Evolutionary conservation across 2,113 vertebrate species (phyloP).

Genomic region (Cairina moschata): DNA sequence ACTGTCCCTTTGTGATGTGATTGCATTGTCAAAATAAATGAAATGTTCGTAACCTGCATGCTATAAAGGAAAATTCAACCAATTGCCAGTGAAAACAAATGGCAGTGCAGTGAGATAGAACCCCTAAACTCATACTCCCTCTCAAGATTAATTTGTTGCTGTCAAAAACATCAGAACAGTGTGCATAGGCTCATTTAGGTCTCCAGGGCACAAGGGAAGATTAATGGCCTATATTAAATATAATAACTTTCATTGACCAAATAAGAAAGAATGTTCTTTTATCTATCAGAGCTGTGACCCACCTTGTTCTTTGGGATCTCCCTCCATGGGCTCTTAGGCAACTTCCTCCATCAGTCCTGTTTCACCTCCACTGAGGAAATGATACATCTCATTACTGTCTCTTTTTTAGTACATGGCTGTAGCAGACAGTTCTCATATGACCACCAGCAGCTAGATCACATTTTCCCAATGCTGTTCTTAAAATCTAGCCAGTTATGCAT

Average conservation of each 20-base stretch:
- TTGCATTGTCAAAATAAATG: neutral
- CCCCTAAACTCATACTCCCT: neutral
- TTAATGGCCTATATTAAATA: neutral
- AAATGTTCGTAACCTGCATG: neutral
- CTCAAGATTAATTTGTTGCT: slow-evolving; percentile 28
- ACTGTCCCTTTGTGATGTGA: neutral
- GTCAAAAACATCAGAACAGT: slow-evolving; percentile 23
- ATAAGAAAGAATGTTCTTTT: neutral
- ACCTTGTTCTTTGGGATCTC: neutral
- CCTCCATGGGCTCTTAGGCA: neutral
- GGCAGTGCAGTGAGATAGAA: slow-evolving; percentile 8
- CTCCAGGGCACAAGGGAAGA: neutral
- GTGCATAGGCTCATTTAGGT: neutral
- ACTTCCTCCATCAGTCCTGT: neutral
- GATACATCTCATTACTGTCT: neutral
- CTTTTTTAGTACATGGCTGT: neutral
- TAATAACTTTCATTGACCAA: neutral
- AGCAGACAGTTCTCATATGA: neutral
- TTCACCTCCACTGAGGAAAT: neutral
- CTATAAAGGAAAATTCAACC: slow-evolving; percentile 9
- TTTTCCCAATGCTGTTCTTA: neutral
- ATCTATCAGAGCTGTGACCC: neutral
- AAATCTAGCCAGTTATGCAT: neutral
- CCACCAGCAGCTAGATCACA: neutral
- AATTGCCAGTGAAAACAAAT: slow-evolving; percentile 34